Evolutionary conservation across 2,797 vertebrate genomes (phyloP).

Genomic region (Chloroceryle inda): DNA sequence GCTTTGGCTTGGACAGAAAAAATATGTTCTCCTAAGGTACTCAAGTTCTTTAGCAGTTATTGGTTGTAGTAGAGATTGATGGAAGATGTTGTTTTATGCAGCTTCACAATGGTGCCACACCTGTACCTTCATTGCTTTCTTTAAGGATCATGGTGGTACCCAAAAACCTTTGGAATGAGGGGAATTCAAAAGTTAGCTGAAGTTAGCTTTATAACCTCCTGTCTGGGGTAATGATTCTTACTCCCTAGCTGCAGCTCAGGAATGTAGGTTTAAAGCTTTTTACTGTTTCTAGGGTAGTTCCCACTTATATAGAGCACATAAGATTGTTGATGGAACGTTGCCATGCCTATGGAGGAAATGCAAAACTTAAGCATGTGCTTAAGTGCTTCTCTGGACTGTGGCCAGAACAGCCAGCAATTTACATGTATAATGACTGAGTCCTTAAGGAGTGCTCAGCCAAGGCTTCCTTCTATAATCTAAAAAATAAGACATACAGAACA

Average conservation of each 20-base stretch:
- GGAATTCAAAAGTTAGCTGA: neutral
- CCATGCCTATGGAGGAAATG: neutral
- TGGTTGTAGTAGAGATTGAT: neutral
- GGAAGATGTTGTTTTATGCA: neutral
- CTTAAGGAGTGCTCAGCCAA: neutral
- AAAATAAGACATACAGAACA: neutral
- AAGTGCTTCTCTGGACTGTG: neutral
- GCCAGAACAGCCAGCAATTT: neutral
- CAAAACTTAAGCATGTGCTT: neutral
- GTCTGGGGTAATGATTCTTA: neutral
- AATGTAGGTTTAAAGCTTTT: neutral
- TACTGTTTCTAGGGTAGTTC: neutral
- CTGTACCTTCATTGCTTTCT: neutral
- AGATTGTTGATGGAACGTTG: neutral
- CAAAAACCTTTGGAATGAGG: neutral
- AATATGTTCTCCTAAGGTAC: neutral
- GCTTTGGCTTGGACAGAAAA: neutral
- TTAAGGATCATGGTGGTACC: neutral
- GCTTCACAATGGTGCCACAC: neutral
- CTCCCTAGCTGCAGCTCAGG: neutral
- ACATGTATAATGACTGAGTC: neutral
- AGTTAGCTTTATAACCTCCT: neutral
- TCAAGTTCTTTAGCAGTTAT: neutral
- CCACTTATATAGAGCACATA: neutral
- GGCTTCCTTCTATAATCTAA: neutral